Evolutionary conservation across 2,797 vertebrate species (phyloP).

Genomic region (Coreius guichenoti): DNA sequence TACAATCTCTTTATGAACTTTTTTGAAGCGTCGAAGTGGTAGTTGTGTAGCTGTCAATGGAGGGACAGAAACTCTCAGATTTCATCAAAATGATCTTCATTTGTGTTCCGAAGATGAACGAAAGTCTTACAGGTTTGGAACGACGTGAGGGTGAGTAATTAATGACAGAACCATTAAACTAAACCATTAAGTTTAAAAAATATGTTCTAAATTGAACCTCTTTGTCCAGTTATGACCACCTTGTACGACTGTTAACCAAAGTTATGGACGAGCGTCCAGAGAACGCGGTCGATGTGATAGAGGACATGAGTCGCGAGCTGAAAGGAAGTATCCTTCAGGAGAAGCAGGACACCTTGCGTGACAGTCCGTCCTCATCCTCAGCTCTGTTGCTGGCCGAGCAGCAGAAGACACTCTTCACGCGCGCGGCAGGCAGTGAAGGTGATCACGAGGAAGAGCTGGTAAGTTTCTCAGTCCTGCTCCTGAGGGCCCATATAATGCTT

Average conservation of each 20-base stretch:
- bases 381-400: constrained; percentile 81
- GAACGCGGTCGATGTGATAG: constrained; percentile 87
- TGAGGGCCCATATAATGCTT: background rate
- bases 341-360: constrained; percentile 79
- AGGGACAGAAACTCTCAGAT: too few relatives aligned
- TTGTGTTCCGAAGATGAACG: too few relatives aligned
- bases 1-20: too few relatives aligned
- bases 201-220: background rate
- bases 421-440: constrained; percentile 59
- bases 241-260: constrained; percentile 82
- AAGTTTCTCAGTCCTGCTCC: background rate
- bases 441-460: constrained; percentile 74
- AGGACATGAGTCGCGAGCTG: constrained; percentile 87
- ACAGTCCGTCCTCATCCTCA: constrained; percentile 70
- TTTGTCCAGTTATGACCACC: constrained; percentile 89
- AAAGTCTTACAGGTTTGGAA: too few relatives aligned
- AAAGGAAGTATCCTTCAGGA: constrained; percentile 80
- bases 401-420: constrained; percentile 80
- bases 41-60: too few relatives aligned
- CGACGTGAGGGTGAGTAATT: too few relatives aligned
- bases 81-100: too few relatives aligned
- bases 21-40: too few relatives aligned
- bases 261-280: constrained; percentile 87
- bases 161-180: too few relatives aligned
- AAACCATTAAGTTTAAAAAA: background rate